phyloP scores from a whole-genome alignment of 2,797 vertebrate genomes.

The Adelosebastes latens region DNA sequence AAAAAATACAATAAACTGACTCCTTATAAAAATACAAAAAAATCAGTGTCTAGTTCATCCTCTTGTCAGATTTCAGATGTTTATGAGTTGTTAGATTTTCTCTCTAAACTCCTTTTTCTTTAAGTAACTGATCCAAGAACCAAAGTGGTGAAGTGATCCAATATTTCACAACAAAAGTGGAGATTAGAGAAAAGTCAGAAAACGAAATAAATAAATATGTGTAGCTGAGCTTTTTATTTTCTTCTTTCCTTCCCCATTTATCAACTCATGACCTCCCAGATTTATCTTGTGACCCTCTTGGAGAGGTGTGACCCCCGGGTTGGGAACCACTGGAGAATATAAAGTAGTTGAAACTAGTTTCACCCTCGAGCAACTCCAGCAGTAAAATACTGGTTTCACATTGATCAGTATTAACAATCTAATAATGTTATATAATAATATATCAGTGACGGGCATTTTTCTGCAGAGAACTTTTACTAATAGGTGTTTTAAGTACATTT shows the following conservation, averaged over 20 bases:
- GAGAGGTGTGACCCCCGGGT: neutral
- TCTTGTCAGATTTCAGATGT: neutral
- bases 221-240: neutral
- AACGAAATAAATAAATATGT: neutral
- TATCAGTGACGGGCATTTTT: neutral
- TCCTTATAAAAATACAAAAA: too few species aligned
- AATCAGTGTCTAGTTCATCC: neutral
- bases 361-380: neutral
- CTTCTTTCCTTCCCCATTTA: neutral
- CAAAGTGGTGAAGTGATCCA: too few species aligned
- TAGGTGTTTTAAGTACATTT: neutral
- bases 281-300: neutral
- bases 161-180: neutral
- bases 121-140: neutral
- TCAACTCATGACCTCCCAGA: neutral
- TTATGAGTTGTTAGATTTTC: neutral
- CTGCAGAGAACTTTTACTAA: neutral
- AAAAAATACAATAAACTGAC: neutral
- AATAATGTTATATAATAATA: neutral
- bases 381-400: neutral
- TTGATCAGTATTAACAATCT: neutral
- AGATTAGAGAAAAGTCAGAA: neutral
- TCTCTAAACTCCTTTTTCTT: neutral
- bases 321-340: neutral
- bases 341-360: neutral